Conservation (phyloP, 2,888 invertebrate species). For the Helleia helle region DNA sequence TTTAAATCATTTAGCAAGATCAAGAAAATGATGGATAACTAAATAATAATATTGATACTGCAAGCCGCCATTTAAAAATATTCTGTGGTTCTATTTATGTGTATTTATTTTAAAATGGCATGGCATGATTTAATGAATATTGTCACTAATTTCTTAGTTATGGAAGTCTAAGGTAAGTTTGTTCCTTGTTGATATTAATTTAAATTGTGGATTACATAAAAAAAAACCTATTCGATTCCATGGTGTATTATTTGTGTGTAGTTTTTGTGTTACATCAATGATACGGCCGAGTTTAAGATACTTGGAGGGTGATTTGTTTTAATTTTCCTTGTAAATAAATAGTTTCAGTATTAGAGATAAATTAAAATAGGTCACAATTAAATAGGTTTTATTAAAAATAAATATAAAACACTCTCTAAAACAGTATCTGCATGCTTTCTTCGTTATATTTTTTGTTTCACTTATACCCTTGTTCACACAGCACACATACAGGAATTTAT, state of each 20-base stretch:
- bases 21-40: too few relatives aligned
- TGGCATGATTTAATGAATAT: slow-evolving; percentile 16
- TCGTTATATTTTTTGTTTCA: slow-evolving; percentile 55
- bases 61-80: not conserved
- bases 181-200: slow-evolving; percentile 24
- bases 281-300: slow-evolving; percentile 37
- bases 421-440: slow-evolving; percentile 58
- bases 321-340: slow-evolving; percentile 16
- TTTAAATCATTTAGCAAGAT: too few relatives aligned
- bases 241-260: slow-evolving; percentile 37
- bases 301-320: slow-evolving; percentile 63
- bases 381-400: slow-evolving; percentile 22
- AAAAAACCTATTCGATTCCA: slow-evolving; percentile 65
- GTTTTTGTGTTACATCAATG: slow-evolving; percentile 31
- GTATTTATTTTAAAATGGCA: not conserved
- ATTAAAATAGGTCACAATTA: slow-evolving; percentile 22
- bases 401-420: slow-evolving; percentile 38
- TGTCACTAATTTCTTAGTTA: slow-evolving; percentile 22
- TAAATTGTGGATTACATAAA: slow-evolving; percentile 19
- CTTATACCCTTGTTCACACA: slow-evolving; percentile 67
- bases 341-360: slow-evolving; percentile 10
- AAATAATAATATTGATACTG: too few relatives aligned
- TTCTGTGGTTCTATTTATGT: not conserved
- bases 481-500: slow-evolving; percentile 56
- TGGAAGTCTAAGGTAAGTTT: slow-evolving; percentile 53